These are phyloP conservation scores for Doris montereyensis DNA, from an alignment of 2,888 invertebrate species.

Conservation along the genomic window DNA sequence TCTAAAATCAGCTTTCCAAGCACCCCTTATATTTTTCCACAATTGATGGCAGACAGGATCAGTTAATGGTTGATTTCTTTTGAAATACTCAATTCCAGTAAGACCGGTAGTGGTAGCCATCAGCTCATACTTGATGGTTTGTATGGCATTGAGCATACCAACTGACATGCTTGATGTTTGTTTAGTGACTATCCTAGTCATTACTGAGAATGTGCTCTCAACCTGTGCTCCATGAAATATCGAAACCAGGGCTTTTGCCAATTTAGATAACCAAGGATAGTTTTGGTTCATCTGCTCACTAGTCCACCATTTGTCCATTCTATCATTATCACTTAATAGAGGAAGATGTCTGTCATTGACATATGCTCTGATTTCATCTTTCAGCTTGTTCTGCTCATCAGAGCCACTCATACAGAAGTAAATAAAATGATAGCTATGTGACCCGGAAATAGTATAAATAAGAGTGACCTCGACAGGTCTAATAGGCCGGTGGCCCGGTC, in stretches of 20 bases:
- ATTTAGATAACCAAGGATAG: slow-evolving; percentile 3
- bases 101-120: background rate
- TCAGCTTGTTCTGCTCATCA: background rate
- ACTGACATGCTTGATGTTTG: background rate
- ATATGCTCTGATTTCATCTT: slow-evolving; percentile 25
- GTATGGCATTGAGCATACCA: slow-evolving; percentile 3
- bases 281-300: no score
- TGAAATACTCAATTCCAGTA: background rate
- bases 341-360: background rate
- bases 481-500: no score
- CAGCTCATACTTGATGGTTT: slow-evolving; percentile 21
- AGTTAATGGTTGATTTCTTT: background rate
- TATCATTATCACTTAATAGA: background rate
- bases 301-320: no score
- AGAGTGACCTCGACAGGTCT: no score
- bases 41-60: background rate
- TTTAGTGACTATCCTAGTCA: slow-evolving; percentile 15
- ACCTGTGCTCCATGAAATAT: slow-evolving; percentile 12
- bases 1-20: no score
- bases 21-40: background rate
- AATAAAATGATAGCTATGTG: background rate
- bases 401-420: background rate
- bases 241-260: background rate
- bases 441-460: no score
- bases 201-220: no score